Percentiles rank a stretch among this genome's conserved stretches.
Conservation (phyloP, 2,888 invertebrate genomes). For the Caenorhabditis panamensis region DNA sequence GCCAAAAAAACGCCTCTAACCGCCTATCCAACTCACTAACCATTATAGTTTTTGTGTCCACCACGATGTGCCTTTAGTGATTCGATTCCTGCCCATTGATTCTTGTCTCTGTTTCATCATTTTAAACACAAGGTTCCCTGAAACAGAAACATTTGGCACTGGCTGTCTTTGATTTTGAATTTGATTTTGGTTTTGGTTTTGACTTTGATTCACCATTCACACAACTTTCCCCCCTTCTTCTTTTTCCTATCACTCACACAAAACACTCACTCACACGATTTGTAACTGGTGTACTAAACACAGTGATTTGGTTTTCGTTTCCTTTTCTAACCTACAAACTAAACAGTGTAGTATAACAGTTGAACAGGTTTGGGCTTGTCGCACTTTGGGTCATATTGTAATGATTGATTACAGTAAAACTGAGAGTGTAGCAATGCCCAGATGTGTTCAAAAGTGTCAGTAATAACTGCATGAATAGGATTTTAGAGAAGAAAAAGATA, state of each 20-base stretch:
- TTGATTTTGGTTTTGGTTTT: not conserved
- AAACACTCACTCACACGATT: slow-evolving; percentile 23
- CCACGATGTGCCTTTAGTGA: slow-evolving; percentile 66
- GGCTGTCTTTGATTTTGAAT: not conserved
- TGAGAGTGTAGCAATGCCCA: too few species aligned
- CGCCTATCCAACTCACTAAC: slow-evolving; percentile 53
- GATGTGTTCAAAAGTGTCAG: too few species aligned
- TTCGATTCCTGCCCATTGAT: slow-evolving; percentile 50
- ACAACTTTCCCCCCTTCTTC: slow-evolving; percentile 16
- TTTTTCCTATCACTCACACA: slow-evolving; percentile 40
- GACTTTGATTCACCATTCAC: slow-evolving; percentile 10
- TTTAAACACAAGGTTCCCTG: not conserved
- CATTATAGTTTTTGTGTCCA: slow-evolving; percentile 60
- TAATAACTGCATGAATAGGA: slow-evolving; percentile 43
- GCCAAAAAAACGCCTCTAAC: slow-evolving; percentile 37
- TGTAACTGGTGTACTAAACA: slow-evolving; percentile 4
- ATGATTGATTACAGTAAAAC: too few species aligned
- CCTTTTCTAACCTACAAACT: not conserved
- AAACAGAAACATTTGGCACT: not conserved
- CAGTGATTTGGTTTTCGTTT: slow-evolving; percentile 21
- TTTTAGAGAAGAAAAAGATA: too few species aligned
- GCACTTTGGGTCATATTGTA: too few species aligned
- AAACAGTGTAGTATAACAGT: too few species aligned
- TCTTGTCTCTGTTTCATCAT: slow-evolving; percentile 48
- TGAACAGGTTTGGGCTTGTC: too few species aligned